Base-by-base conservation (phyloP, 2,113 vertebrate species). In the Osmerus mordax region DNA sequence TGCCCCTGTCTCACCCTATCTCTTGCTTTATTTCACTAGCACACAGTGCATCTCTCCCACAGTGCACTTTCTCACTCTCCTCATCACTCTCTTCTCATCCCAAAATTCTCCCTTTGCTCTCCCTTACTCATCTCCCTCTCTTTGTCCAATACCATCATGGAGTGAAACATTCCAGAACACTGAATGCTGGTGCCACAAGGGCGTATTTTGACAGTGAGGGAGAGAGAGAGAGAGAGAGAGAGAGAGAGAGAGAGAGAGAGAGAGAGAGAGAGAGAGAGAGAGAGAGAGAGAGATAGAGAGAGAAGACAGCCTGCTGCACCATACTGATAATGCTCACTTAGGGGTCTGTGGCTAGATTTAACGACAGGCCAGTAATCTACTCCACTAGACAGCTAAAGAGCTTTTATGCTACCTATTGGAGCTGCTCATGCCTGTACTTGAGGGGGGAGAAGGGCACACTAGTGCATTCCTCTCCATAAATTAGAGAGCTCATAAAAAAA, bases 371-470 rank as follows among this genome's bases (percentile, higher is more conserved):
- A 83, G 87, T 89, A 91, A 90, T 90, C 83, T 90, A 84, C 86
- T 88, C 87, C 87, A 89, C 87, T 89, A 87, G 87, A 89, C 87
- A 85, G 83, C 86, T 86, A 88, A 93, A 90, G 85, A 91, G 89
- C 86, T 88, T 89, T 91, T 86, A 75, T 29, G 89, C 84, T 81
- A 84, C 89, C 84, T 86, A 82, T 76, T 84, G 84, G 86, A 81
- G 79, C 81, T 78, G 82, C 88, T 88, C 81, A 76, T 83, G 80
- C 84, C 85, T 78, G 69, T 70, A 82, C 85, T 87, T 83, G 36
- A 86, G 69, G 78, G 9, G 66, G 16, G 64, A 64, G 80, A 65
- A 79, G 47, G n/a, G 67, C 87, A 87, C 86, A 80, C 78, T 47
- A 81, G 84, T 80, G 84, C 87, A 87, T 84, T 87, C 86, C 82